Evolutionary conservation across 1,140 invertebrate species (phyloP).

Genomic region (Drosophila suzukii): DNA sequence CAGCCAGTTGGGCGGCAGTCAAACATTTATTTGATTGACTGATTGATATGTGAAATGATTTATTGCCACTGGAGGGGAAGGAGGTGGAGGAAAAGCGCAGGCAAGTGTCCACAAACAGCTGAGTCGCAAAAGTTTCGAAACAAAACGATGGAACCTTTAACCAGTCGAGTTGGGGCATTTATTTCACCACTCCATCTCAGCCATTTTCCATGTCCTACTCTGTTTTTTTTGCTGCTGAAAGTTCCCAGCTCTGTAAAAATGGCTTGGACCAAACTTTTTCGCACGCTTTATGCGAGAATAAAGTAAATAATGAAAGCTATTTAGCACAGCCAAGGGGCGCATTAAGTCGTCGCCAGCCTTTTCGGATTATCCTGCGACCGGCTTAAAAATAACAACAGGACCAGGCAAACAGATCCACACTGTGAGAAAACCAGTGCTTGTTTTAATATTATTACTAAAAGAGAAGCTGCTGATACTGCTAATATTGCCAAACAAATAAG

Average conservation of each 20-base stretch:
- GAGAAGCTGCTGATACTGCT: no score
- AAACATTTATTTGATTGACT: constrained; percentile 76
- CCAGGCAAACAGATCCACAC: constrained; percentile 10
- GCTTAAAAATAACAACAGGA: constrained; percentile 49
- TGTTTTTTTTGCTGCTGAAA: constrained; percentile 2
- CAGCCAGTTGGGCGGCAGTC: constrained; percentile 44
- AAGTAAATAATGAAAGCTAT: constrained; percentile 80
- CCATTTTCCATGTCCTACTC: neutral
- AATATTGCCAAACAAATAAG: no score
- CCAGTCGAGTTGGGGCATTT: constrained; percentile 28
- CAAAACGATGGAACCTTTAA: constrained; percentile 19
- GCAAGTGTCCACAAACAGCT: constrained; percentile 28
- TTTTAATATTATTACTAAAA: no score
- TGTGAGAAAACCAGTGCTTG: neutral
- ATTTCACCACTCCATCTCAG: constrained; percentile 29
- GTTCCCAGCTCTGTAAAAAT: constrained; percentile 22
- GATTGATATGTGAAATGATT: constrained; percentile 81
- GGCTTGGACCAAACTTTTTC: constrained; percentile 36
- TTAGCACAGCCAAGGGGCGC: constrained; percentile 71
- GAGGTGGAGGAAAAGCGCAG: neutral
- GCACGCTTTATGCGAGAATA: constrained; percentile 62
- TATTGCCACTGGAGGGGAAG: constrained; percentile 46
- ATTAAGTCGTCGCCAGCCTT: constrained; percentile 64
- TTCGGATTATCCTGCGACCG: constrained; percentile 54
- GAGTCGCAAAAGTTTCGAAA: constrained; percentile 28